Evolutionary conservation across 2,113 vertebrate genomes (phyloP), one percentile per base, ranked within the genome.

Genomic region (Mesoclemmys tuberculata): DNA sequence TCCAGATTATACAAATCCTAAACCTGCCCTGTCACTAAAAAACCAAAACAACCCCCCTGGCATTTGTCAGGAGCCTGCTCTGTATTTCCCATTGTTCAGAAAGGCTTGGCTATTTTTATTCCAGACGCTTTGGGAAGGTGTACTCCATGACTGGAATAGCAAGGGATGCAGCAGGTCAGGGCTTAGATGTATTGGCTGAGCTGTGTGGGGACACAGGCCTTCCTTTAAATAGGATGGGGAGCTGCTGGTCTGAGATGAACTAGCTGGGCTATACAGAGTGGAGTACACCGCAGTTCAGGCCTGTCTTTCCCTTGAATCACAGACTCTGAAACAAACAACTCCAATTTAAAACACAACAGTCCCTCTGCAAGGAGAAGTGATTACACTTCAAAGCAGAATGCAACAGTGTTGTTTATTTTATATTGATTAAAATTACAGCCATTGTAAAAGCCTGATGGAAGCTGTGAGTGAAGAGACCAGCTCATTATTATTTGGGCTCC

Each of bases 401-500:
- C 79, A 91, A 82, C 80, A 44, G 55, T 89, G 90, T 87, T 19
- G 2, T 24, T 81, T 90, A n/a, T 88, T 93, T 87, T 29, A 12
- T 44, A 74, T 11, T 54, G 27, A 35, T 93, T 90, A 10, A 80
- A 44, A 80, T 48, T n/a, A 80, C 85, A 95, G 94, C 80, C 89
- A 64, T 84, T 2, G 0, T 14, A 68, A 75, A 52, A 64, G 61
- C 80, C 88, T 75, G 58, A 85, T 51, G 84, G 84, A 92, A 14
- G 44, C 87, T 88, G 74, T 0, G 1, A 92, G 90, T 80, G 92
- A 95, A 93, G 61, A 94, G 82, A 93, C 27, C 79, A 84, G 90
- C 85, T 96, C 1, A 0, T 96, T 97, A 94, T 85, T 95, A 91
- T 91, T 46, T 9, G 61, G 9, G 9, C 55, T 93, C 92, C 93